These are phyloP conservation scores for Synanceia verrucosa DNA, from an alignment of 2,797 vertebrate species.

Conservation along the genomic window DNA sequence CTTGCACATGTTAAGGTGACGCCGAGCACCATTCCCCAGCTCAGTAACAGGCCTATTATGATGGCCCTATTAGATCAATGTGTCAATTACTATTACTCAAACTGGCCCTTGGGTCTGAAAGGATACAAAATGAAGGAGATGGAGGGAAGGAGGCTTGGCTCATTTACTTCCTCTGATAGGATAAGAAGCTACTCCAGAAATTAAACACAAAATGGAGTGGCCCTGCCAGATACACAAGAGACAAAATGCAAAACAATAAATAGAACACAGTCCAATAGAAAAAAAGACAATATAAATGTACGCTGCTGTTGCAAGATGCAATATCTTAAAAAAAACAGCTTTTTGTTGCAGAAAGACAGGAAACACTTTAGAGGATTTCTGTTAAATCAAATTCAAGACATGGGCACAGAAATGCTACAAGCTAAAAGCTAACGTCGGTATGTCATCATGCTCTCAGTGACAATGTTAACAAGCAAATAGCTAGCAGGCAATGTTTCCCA, in stretches of 20 bases:
- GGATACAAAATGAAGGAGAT: slow-evolving; percentile 59
- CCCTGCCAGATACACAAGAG: slow-evolving; percentile 3
- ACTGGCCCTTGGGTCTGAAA: slow-evolving; percentile 76
- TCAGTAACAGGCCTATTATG: slow-evolving; percentile 79
- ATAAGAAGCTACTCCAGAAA: slow-evolving; percentile 51
- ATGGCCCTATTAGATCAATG: slow-evolving; percentile 82
- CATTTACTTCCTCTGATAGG: slow-evolving; percentile 64
- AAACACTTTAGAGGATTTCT: neutral
- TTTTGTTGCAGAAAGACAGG: too few species aligned
- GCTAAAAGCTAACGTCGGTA: neutral
- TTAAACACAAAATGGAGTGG: slow-evolving; percentile 38
- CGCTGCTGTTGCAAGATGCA: neutral
- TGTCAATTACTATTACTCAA: slow-evolving; percentile 83
- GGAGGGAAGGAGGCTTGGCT: slow-evolving; percentile 51
- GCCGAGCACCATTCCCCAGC: slow-evolving; percentile 79
- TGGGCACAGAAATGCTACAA: neutral
- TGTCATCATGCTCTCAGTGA: neutral
- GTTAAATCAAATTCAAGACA: too few species aligned
- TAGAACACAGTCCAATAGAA: neutral
- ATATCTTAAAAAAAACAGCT: neutral
- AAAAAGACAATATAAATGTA: neutral
- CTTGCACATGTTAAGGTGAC: slow-evolving; percentile 86
- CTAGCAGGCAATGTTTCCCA: neutral
- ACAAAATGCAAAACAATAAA: neutral
- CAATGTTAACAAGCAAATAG: neutral